Percentiles rank a stretch among this genome's conserved stretches.
phyloP scores from a whole-genome alignment of 2,888 invertebrate genomes.

The Atherix ibis region DNA sequence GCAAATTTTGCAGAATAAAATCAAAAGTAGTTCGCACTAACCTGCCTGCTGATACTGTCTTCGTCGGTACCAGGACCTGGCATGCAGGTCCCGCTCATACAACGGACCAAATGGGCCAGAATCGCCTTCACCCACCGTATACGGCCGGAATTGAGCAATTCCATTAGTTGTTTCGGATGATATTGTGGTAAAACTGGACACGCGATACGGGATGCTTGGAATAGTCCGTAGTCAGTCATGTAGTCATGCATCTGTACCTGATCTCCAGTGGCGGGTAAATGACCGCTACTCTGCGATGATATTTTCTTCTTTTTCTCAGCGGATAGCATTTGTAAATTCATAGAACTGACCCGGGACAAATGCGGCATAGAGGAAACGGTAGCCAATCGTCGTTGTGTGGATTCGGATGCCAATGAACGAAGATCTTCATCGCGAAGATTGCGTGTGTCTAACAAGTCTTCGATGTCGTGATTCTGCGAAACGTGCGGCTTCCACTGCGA shows the following conservation, averaged over 20 bases:
- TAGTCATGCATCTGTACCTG: constrained; percentile 49
- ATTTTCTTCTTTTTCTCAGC: constrained; percentile 46
- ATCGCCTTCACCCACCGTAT: constrained; percentile 97
- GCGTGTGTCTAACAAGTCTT: constrained; percentile 55
- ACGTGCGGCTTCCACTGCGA: constrained; percentile 82
- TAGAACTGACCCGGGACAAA: constrained; percentile 67
- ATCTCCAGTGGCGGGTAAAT: constrained; percentile 14
- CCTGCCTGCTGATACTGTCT: constrained; percentile 43
- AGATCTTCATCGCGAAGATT: constrained; percentile 57
- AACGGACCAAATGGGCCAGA: constrained; percentile 83
- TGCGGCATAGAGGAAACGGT: constrained; percentile 67
- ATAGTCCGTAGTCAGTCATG: constrained; percentile 87
- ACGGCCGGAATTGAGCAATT: constrained; percentile 93
- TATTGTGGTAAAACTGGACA: constrained; percentile 97
- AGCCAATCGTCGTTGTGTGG: constrained; percentile 47
- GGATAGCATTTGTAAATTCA: constrained; percentile 64
- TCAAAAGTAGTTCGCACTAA: constrained; percentile 15
- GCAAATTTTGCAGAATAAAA: background rate
- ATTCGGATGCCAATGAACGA: constrained; percentile 46
- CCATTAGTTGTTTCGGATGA: constrained; percentile 98
- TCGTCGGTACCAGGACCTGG: constrained; percentile 41
- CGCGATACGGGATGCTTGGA: constrained; percentile 92
- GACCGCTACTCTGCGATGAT: constrained; percentile 32
- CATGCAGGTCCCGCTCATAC: constrained; percentile 45
- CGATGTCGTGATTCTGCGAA: constrained; percentile 35